Percentiles rank a stretch among this genome's conserved stretches.
Conservation (phyloP, 2,888 invertebrate genomes). For the Agrenia bidenticulata region DNA sequence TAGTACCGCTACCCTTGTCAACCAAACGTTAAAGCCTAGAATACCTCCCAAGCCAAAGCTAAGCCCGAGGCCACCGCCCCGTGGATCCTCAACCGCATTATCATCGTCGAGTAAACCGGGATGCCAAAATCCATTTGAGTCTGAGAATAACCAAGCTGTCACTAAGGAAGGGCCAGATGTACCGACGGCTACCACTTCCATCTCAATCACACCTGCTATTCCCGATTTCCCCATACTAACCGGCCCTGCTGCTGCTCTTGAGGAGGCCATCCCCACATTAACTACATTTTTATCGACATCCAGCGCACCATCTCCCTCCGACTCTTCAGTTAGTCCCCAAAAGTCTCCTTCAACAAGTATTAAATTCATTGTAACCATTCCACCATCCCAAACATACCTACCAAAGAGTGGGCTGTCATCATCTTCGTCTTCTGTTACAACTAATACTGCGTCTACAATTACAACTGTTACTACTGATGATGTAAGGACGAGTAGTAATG, state of each 20-base stretch:
- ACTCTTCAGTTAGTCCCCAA: background rate
- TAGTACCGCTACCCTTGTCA: background rate
- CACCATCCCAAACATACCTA: constrained; percentile 16
- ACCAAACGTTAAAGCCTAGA: constrained; percentile 11
- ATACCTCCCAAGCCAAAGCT: constrained; percentile 17
- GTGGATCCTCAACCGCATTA: constrained; percentile 16
- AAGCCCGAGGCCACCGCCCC: constrained; percentile 19
- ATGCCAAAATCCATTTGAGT: too few relatives aligned
- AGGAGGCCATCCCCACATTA: background rate
- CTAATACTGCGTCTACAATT: constrained; percentile 1
- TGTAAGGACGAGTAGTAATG: constrained; percentile 1
- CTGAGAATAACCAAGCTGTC: background rate
- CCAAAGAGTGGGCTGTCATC: constrained; percentile 12
- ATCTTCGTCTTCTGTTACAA: background rate
- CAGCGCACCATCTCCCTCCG: background rate
- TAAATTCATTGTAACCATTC: constrained; percentile 20
- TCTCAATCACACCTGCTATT: background rate
- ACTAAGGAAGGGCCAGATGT: background rate
- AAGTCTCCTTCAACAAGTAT: constrained; percentile 22
- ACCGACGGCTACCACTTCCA: background rate
- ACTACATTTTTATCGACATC: background rate
- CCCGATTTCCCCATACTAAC: background rate
- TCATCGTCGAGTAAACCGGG: constrained; percentile 1
- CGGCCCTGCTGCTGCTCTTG: background rate
- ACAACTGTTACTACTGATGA: constrained; percentile 13